A percentile compares a stretch with the other conserved stretches of the same genome.
Conservation (phyloP, 1,140 invertebrate genomes). For the Bombus cullumanus region DNA sequence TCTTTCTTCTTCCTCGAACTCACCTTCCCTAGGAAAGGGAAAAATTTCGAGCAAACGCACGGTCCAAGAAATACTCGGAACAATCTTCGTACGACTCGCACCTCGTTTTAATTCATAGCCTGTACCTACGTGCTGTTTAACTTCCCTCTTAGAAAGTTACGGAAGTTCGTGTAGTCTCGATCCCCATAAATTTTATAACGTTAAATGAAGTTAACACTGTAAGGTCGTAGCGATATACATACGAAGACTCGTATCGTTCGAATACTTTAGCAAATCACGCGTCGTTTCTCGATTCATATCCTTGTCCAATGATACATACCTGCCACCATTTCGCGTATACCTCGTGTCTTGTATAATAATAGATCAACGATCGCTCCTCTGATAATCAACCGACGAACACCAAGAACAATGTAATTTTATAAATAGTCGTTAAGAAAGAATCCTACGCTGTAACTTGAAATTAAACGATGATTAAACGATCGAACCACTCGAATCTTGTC, state of each 20-base stretch:
- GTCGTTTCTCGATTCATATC: not conserved
- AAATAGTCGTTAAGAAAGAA: conserved; percentile 18
- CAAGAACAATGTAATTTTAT: conserved; percentile 36
- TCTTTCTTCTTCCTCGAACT: not conserved
- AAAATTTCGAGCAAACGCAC: not conserved
- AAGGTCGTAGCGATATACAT: not conserved
- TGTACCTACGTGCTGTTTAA: not conserved
- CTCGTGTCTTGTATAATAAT: not conserved
- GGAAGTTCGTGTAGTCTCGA: not conserved
- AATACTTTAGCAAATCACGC: not conserved
- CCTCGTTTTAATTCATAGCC: not conserved
- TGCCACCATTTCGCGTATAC: not conserved
- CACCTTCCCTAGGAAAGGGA: not conserved
- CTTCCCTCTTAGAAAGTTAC: conserved; percentile 7
- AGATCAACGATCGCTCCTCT: not conserved
- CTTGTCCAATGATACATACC: not conserved
- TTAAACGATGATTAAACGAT: not conserved
- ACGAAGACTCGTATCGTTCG: not conserved
- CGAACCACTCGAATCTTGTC: not conserved
- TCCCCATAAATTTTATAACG: not conserved
- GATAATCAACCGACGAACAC: conserved; percentile 24
- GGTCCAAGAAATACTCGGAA: not conserved
- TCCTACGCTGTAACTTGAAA: conserved; percentile 14
- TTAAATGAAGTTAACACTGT: not conserved
- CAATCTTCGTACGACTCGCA: not conserved